Conservation (phyloP, 1,140 invertebrate genomes). For the Cherax quadricarinatus region DNA sequence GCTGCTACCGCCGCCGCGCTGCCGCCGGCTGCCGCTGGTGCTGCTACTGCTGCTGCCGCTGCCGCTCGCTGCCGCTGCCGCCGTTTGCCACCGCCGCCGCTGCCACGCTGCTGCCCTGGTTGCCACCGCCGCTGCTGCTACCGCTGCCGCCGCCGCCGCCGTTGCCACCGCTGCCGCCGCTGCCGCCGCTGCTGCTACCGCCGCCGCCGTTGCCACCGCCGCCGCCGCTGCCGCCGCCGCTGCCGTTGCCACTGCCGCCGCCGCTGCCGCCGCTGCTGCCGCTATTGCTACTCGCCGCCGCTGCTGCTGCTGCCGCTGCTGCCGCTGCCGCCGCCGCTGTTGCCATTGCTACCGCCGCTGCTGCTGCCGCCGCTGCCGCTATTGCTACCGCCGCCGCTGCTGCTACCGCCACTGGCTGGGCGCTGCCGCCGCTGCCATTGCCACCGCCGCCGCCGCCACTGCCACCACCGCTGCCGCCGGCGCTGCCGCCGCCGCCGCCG, state of each 20-base stretch:
- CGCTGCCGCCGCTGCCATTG: too few relatives aligned
- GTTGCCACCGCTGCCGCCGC: constrained; percentile 7
- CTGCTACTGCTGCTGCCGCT: too few relatives aligned
- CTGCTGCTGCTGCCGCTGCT: constrained; percentile 8
- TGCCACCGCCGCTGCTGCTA: constrained; percentile 8
- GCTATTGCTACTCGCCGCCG: too few relatives aligned
- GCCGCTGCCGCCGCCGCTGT: constrained; percentile 7
- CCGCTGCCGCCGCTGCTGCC: constrained; percentile 7
- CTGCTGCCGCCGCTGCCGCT: too few relatives aligned
- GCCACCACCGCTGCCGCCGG: too few relatives aligned
- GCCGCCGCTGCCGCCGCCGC: constrained; percentile 7
- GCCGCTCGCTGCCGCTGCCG: too few relatives aligned
- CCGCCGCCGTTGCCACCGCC: constrained; percentile 7
- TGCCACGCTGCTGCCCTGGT: background rate
- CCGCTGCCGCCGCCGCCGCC: constrained; percentile 7
- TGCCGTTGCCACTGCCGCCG: constrained; percentile 8
- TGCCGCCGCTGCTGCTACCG: constrained; percentile 8
- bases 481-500: too few relatives aligned
- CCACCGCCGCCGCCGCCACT: too few relatives aligned
- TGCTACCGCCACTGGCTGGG: too few relatives aligned
- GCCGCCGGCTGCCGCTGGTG: too few relatives aligned
- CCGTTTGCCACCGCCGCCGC: constrained; percentile 7
- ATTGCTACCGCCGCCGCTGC: too few relatives aligned
- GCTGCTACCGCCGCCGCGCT: constrained; percentile 7
- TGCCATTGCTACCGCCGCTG: constrained; percentile 8